Evolutionary conservation across 2,113 vertebrate genomes (phyloP).

Genomic region (Vimba vimba): DNA sequence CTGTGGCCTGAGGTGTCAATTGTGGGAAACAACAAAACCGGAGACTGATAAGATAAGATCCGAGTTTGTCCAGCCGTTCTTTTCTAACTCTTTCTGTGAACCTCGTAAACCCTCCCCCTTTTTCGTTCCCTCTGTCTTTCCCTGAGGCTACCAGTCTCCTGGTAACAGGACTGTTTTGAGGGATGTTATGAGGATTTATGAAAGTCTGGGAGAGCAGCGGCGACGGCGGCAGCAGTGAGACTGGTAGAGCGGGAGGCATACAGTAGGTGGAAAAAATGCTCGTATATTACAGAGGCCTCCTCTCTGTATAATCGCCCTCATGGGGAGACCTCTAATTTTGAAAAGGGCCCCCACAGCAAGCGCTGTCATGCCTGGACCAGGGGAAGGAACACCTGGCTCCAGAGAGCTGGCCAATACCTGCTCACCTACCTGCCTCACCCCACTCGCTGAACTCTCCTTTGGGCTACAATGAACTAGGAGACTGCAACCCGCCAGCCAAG

Average conservation of each 20-base stretch:
- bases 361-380: constrained; percentile 77
- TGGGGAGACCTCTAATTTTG: constrained; percentile 80
- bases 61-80: constrained; percentile 57
- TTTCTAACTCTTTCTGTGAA: constrained; percentile 59
- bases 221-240: constrained; percentile 2
- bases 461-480: constrained; percentile 31
- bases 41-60: constrained; percentile 68
- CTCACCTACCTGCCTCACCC: constrained; percentile 62
- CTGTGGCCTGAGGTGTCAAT: constrained; percentile 63
- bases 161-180: constrained; percentile 69
- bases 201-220: constrained; percentile 58
- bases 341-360: constrained; percentile 74
- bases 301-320: constrained; percentile 72
- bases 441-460: constrained; percentile 29
- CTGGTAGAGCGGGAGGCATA: constrained; percentile 52
- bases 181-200: constrained; percentile 74
- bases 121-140: constrained; percentile 41
- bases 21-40: constrained; percentile 69
- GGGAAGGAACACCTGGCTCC: constrained; percentile 77
- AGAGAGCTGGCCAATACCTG: constrained; percentile 66
- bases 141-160: constrained; percentile 60
- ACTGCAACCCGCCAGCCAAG: constrained; percentile 21
- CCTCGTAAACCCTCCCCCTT: constrained; percentile 32
- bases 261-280: constrained; percentile 71
- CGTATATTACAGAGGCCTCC: constrained; percentile 77